phyloP scores from a whole-genome alignment of 2,888 invertebrate genomes.

The Apamea anceps region DNA sequence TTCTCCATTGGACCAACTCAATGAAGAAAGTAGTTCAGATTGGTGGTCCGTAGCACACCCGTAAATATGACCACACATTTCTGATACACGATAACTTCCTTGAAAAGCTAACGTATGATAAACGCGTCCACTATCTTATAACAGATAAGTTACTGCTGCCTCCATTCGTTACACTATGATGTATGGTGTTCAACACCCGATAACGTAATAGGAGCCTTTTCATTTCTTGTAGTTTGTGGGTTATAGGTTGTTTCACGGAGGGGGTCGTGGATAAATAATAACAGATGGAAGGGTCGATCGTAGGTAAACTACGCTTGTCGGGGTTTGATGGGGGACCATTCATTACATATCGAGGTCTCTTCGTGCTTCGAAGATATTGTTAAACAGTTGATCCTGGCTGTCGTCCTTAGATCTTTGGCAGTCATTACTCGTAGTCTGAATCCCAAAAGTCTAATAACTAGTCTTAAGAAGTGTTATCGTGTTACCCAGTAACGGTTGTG shows the following conservation, averaged over 20 bases:
- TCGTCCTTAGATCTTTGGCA: background rate
- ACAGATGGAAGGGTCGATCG: background rate
- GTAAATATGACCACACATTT: background rate
- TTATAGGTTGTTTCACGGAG: background rate
- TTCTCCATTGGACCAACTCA: no score
- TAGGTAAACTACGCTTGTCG: background rate
- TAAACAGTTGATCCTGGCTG: background rate
- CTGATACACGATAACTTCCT: background rate
- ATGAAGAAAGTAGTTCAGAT: background rate
- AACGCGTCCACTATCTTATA: conserved; percentile 32
- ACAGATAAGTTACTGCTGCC: conserved; percentile 36
- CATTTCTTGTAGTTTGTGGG: conserved; percentile 14
- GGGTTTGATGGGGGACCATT: background rate
- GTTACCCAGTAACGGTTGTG: background rate
- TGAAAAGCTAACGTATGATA: conserved; percentile 8
- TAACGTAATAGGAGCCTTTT: conserved; percentile 25
- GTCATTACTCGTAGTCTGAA: background rate
- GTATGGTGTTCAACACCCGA: conserved; percentile 26
- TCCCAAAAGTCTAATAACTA: background rate
- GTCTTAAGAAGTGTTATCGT: no score
- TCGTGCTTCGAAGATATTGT: background rate
- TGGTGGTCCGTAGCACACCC: background rate
- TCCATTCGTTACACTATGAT: conserved; percentile 36
- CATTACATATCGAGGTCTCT: background rate
- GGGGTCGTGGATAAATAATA: background rate